Evolutionary conservation across 92 coral and sea anemone species (phyloP).

Genomic region (Siderastrea radians): DNA sequence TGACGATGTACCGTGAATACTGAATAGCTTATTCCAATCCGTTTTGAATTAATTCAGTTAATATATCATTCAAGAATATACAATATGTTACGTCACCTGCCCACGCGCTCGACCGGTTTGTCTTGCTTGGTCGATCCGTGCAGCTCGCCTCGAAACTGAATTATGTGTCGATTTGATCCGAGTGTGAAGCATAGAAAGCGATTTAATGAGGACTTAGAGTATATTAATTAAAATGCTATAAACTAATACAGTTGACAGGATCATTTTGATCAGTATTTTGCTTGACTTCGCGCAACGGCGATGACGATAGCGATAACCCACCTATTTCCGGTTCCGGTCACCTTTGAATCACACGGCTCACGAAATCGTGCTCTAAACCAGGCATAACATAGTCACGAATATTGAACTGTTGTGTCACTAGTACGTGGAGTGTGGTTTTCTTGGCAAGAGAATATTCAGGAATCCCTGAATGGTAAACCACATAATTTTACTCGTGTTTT

Average conservation of each 20-base stretch:
- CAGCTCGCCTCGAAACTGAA: neutral
- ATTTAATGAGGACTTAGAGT: neutral
- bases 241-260: neutral
- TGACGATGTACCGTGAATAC: neutral
- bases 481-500: no score
- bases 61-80: neutral
- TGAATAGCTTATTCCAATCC: neutral
- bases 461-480: no score
- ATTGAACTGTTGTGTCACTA: no score
- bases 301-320: neutral
- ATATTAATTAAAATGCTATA: neutral
- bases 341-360: neutral
- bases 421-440: no score
- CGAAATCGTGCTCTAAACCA: neutral
- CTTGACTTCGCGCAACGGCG: neutral
- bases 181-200: neutral
- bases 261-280: neutral
- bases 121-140: neutral
- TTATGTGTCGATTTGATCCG: neutral
- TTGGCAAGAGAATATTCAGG: no score
- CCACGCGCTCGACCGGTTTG: neutral
- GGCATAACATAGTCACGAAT: no score
- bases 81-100: neutral
- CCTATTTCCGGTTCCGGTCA: constrained; percentile 10
- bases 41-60: neutral